Base-by-base conservation (phyloP, 2,888 invertebrate species). In the Lasius platythorax region DNA sequence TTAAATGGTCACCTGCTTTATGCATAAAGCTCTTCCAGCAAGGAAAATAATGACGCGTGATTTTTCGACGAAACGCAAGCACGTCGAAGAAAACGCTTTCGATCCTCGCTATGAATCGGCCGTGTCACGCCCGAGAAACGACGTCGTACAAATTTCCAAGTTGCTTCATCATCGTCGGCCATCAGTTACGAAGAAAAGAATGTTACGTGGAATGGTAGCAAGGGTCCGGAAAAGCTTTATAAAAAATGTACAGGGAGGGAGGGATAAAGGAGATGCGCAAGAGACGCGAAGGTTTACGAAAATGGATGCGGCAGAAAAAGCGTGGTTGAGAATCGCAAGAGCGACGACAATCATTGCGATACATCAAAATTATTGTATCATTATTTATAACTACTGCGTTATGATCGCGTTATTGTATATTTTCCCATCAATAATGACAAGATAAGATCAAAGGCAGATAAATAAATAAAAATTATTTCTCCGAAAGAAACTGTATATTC, bases 91-190 rank as follows among this genome's bases (percentile, higher is more conserved):
- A 43, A 66, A 37, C 18, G 37, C 33, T 82, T 46, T 66, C 56
- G 56, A 64, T 37, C 33, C 28, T 30, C 28, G 30, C 12, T 30
- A 15, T 58, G 79, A 83, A 84, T 86, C 67, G 56, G 28, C 82
- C 61, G 43, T 74, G 83, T 86, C 87, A 84, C 82, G 82, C 23
- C 28, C 68, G 46, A 64, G 67, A 85, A 86, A 74, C 86, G 84
- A 66, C 84, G 86, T 83, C 79, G 81, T 88, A 91, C 91, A 88
- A 91, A 91, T 90, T 91, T 90, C 89, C 85, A 87, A 90, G 87
- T 86, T 87, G 89, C 90, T 90, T 91, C 91, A 88, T 90, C 90
- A 91, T 91, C 87, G 88, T 87, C 76, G 82, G 72, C 85, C 87
- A 91, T 91, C 89, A 86, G 90, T 89, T 88, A 87, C 70, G 87